Evolutionary conservation across 1,140 invertebrate species (phyloP), one percentile per base, ranked within the genome.

Genomic region (Meloidogyne floridensis): DNA sequence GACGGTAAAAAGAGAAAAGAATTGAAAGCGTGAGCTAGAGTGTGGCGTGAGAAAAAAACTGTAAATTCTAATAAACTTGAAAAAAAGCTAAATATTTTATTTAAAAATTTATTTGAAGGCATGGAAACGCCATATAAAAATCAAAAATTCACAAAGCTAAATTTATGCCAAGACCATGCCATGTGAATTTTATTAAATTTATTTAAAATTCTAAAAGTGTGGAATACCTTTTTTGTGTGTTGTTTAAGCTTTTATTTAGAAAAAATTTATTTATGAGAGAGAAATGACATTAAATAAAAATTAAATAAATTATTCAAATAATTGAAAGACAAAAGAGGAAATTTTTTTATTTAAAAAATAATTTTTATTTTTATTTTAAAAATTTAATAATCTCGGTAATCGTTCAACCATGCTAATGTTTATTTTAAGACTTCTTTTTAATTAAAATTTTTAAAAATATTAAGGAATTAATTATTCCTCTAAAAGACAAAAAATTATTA

Each of bases 51-150:
- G 13, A 59, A 65, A 65, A 65, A 65, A 5, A n/a, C 59, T n/a
- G n/a, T n/a, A n/a, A 65, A 65, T 47, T 47, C 7, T 47, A 47
- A 47, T 47, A 65, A 65, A 65, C 59, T 65, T 65, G 59, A 6
- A 65, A 47, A 47, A 47, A 47, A 59, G 56, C n/a, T n/a, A 15
- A 59, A 59, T 5, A 59, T n/a, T n/a, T 7, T 65, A 65, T 54
- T 54, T 9, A 11, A 54, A 11, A 10, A 11, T 54, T 65, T 65
- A n/a, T 65, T n/a, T 65, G 59, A 65, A 65, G 59, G 59, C 59
- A 65, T 65, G 59, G 59, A 65, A 65, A 65, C 59, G 59, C 59
- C 8, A 65, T 65, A 65, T 15, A 65, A 59, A 65, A 65, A 65
- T 65, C 59, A 65, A 65, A 65, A 65, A 65, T 65, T 65, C 59